Conservation (phyloP, 2,797 vertebrate species). For the Leuciscus waleckii region DNA sequence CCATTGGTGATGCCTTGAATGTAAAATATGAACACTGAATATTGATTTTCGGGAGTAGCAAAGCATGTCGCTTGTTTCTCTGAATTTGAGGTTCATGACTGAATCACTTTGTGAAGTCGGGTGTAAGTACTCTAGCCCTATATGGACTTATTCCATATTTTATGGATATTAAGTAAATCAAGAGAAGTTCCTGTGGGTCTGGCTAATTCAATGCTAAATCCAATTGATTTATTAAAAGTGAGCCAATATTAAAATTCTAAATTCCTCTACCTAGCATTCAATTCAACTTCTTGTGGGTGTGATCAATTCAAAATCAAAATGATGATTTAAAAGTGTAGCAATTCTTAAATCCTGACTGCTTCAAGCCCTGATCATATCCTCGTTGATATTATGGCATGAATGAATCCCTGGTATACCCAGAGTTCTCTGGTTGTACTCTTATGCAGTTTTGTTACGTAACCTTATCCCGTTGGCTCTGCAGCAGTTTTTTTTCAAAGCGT, state of each 20-base stretch:
- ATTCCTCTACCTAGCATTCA: neutral
- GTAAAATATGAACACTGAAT: conserved; percentile 50
- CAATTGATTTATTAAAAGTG: neutral
- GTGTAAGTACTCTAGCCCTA: neutral
- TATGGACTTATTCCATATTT: neutral
- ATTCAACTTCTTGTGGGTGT: neutral
- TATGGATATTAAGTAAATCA: neutral
- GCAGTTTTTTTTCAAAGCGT: conserved; percentile 14
- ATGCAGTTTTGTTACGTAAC: conserved; percentile 62
- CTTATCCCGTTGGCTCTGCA: conserved; percentile 18
- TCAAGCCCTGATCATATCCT: neutral
- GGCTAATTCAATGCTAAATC: neutral
- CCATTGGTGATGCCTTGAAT: conserved; percentile 56
- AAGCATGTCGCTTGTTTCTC: conserved; percentile 7
- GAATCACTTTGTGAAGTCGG: neutral
- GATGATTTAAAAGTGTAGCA: neutral
- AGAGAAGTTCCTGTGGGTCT: neutral
- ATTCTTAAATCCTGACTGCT: conserved; percentile 8
- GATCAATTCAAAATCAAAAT: neutral
- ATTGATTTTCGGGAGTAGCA: conserved; percentile 23
- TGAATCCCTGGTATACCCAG: conserved; percentile 7
- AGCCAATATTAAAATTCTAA: neutral
- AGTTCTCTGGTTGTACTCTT: conserved; percentile 44
- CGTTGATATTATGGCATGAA: conserved; percentile 9
- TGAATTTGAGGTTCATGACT: neutral